Conservation (phyloP, 2,797 vertebrate species). For the Rhinichthys osculus region DNA sequence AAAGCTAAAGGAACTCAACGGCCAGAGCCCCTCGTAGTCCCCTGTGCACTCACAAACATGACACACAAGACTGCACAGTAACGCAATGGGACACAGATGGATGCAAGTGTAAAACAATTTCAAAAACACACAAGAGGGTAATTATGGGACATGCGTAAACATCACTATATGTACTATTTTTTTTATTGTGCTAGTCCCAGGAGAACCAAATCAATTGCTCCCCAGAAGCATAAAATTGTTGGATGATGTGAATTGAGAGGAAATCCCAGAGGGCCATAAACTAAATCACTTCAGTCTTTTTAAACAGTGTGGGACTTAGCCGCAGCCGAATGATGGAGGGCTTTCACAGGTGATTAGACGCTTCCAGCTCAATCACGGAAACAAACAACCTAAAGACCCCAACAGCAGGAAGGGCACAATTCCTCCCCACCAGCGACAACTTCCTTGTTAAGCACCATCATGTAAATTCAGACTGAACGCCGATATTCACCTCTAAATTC, state of each 20-base stretch:
- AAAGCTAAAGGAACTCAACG: constrained; percentile 74
- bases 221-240: background rate
- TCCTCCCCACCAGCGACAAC: background rate
- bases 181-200: background rate
- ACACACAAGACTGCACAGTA: constrained; percentile 22
- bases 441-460: constrained; percentile 4
- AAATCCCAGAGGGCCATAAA: constrained; percentile 1
- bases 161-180: background rate
- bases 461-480: constrained; percentile 10
- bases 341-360: constrained; percentile 28
- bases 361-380: constrained; percentile 14
- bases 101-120: constrained; percentile 6
- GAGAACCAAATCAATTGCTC: background rate
- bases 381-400: constrained; percentile 26
- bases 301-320: constrained; percentile 50
- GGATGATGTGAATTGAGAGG: background rate
- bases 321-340: constrained; percentile 47
- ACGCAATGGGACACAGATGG: background rate
- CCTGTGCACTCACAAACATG: constrained; percentile 54
- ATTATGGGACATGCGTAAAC: constrained; percentile 4
- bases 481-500: constrained; percentile 27
- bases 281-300: constrained; percentile 47
- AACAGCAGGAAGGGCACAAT: constrained; percentile 33
- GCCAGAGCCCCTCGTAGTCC: constrained; percentile 56
- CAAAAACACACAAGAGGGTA: background rate